Conservation (phyloP, 1,140 invertebrate species). For the Venturia canescens region DNA sequence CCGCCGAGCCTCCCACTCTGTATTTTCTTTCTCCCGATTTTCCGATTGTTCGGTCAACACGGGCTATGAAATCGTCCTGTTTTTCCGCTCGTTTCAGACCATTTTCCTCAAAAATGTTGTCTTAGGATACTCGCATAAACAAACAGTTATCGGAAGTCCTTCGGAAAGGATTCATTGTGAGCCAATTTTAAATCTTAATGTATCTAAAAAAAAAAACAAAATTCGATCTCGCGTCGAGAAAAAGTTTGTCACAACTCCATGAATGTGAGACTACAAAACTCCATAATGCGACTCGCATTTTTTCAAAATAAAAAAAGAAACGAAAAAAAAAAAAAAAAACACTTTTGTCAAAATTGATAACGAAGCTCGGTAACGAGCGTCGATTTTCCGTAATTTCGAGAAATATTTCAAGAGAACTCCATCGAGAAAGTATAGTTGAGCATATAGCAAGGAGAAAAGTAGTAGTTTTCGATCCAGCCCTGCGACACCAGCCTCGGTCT, state of each 20-base stretch:
- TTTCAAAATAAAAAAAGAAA: no score
- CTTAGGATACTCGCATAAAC: no score
- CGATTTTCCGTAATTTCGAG: not conserved
- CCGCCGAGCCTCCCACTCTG: not conserved
- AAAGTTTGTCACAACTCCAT: no score
- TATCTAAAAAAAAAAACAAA: not conserved
- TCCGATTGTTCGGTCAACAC: not conserved
- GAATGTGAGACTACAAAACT: no score
- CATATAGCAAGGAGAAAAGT: not conserved
- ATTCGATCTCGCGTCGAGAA: no score
- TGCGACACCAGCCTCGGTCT: conserved; percentile 15
- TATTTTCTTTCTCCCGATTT: not conserved
- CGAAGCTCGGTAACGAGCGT: not conserved
- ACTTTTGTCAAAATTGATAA: not conserved
- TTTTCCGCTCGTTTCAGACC: not conserved
- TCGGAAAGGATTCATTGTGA: no score
- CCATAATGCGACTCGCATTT: no score
- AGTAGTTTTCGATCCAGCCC: not conserved
- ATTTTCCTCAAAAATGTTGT: not conserved
- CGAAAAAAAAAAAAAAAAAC: not conserved
- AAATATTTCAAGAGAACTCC: not conserved
- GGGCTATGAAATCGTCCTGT: not conserved
- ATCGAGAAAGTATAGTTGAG: not conserved
- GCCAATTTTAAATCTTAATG: no score
- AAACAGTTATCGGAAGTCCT: no score